A percentile compares a stretch with the other conserved stretches of the same genome.
Evolutionary conservation across 2,797 vertebrate species (phyloP).

Genomic region (Schizopygopsis pylzovi): DNA sequence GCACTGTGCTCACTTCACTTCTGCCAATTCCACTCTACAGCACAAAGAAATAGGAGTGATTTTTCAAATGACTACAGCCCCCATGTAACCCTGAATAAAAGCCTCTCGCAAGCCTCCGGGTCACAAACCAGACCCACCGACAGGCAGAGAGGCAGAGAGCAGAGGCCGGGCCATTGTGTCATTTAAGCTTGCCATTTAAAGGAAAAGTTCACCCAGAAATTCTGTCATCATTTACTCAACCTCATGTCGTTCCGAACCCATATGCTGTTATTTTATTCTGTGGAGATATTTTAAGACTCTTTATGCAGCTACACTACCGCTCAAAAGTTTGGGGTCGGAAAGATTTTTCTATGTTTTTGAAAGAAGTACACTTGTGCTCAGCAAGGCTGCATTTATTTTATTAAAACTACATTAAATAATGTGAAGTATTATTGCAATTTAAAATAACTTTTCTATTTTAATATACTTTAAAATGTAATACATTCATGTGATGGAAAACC

Average conservation of each 20-base stretch:
- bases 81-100: constrained; percentile 38
- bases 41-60: constrained; percentile 48
- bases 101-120: constrained; percentile 11
- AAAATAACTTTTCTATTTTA: neutral
- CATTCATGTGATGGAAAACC: neutral
- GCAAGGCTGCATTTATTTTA: constrained; percentile 7
- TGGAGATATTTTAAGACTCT: neutral
- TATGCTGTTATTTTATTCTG: constrained; percentile 1
- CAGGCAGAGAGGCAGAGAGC: neutral
- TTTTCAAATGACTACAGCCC: constrained; percentile 41
- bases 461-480: neutral
- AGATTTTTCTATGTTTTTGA: neutral
- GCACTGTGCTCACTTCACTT: constrained; percentile 35
- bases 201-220: constrained; percentile 1
- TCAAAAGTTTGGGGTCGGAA: neutral
- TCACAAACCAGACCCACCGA: constrained; percentile 37
- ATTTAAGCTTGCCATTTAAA: constrained; percentile 30
- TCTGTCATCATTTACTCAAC: constrained; percentile 18
- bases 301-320: neutral
- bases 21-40: constrained; percentile 47
- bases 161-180: neutral
- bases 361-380: neutral
- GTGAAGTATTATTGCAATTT: neutral
- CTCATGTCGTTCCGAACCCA: neutral
- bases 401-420: neutral